Conservation (phyloP, 2,888 invertebrate species). For the Byasa hedistus region DNA sequence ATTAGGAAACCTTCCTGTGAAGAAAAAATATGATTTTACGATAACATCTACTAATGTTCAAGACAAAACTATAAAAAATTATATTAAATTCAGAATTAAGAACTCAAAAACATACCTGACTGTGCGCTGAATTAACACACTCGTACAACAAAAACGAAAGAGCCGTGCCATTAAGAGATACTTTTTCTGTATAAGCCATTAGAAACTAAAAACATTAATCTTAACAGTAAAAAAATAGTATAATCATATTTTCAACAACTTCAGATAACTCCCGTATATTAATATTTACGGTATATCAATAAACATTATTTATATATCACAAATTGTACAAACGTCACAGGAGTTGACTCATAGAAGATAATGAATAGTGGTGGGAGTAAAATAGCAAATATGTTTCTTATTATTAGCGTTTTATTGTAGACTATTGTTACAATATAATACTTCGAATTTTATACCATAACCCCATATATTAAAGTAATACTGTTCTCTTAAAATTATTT, state of each 20-base stretch:
- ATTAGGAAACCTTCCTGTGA: conserved; percentile 82
- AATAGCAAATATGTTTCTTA: background rate
- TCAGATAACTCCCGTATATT: conserved; percentile 3
- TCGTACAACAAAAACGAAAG: conserved; percentile 84
- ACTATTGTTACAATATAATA: no score
- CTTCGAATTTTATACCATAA: no score
- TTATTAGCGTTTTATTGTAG: no score
- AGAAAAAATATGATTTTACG: background rate
- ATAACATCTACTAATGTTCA: no score
- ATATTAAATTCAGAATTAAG: no score
- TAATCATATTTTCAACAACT: conserved; percentile 13
- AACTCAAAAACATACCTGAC: conserved; percentile 74
- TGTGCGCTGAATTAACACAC: conserved; percentile 80
- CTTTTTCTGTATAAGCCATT: conserved; percentile 75
- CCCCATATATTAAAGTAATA: no score
- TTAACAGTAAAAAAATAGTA: conserved; percentile 11
- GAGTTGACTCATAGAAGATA: background rate
- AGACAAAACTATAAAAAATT: no score
- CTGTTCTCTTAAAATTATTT: no score
- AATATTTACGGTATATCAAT: conserved; percentile 5
- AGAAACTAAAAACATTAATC: conserved; percentile 24
- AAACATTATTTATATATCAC: conserved; percentile 10
- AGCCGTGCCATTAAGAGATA: conserved; percentile 81
- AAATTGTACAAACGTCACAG: conserved; percentile 13
- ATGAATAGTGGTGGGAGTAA: background rate